Evolutionary conservation across 2,888 invertebrate genomes (phyloP).

Genomic region (Lepidonotus clava): DNA sequence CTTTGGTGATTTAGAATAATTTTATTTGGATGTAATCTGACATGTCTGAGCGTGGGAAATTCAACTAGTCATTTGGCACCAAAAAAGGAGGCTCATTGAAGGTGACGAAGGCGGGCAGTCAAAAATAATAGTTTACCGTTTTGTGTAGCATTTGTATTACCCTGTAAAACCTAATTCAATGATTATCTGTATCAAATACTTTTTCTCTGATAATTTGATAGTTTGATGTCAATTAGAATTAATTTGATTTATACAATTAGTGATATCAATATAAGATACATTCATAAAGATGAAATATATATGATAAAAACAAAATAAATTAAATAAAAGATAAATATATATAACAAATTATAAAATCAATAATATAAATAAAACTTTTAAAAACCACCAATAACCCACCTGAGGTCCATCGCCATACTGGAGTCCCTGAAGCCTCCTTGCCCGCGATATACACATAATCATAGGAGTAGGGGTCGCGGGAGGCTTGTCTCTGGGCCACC

Average conservation of each 20-base stretch:
- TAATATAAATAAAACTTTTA: too few relatives aligned
- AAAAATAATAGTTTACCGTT: too few relatives aligned
- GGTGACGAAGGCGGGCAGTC: not conserved
- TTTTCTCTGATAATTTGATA: not conserved
- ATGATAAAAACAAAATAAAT: not conserved
- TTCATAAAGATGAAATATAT: not conserved
- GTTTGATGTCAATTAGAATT: not conserved
- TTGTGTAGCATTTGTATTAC: too few relatives aligned
- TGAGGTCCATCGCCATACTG: not conserved
- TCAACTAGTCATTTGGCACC: not conserved
- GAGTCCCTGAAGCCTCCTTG: not conserved
- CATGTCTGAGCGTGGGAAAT: not conserved
- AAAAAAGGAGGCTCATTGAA: not conserved
- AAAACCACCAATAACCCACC: not conserved
- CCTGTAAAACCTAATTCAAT: too few relatives aligned
- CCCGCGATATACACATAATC: not conserved
- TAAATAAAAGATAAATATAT: not conserved
- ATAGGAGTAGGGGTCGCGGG: not conserved
- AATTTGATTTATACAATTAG: not conserved
- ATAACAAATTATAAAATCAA: too few relatives aligned
- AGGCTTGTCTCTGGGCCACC: not conserved
- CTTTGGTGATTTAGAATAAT: not conserved
- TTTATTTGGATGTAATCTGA: not conserved
- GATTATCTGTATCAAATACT: too few relatives aligned
- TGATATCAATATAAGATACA: not conserved